These are phyloP conservation scores for Petrocephalus schoutedeni DNA, from an alignment of 2,797 vertebrate species.

Conservation along the genomic window DNA sequence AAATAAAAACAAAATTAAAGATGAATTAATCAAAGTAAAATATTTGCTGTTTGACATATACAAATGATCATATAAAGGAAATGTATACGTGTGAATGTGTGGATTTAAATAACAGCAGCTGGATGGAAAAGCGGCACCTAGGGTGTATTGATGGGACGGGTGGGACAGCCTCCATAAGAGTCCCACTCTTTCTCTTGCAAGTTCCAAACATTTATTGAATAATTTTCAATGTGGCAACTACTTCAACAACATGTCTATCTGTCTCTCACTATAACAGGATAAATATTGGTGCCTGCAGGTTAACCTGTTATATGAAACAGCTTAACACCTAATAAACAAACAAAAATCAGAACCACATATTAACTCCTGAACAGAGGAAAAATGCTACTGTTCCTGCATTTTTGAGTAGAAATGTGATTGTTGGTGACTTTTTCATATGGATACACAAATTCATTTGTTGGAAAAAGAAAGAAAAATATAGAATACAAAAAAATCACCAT, in stretches of 20 bases:
- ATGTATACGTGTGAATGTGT: background rate
- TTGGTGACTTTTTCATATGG: background rate
- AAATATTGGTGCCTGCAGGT: background rate
- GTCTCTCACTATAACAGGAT: background rate
- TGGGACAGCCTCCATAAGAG: background rate
- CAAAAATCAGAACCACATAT: background rate
- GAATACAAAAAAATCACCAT: background rate
- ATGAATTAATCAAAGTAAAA: background rate
- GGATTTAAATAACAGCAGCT: background rate
- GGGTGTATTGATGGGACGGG: background rate
- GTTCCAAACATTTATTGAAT: background rate
- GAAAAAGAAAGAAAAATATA: background rate
- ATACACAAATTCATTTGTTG: background rate
- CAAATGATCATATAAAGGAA: background rate
- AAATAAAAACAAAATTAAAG: slow-evolving; percentile 37
- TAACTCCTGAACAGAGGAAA: background rate
- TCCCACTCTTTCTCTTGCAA: background rate
- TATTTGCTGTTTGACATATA: background rate
- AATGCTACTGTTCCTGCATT: background rate
- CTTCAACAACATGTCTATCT: background rate
- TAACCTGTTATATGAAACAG: background rate
- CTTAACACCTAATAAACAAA: background rate
- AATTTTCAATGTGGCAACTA: background rate
- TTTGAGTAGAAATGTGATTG: background rate
- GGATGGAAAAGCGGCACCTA: background rate